These are phyloP conservation scores for Nannoperca australis DNA, from an alignment of 2,797 vertebrate species.

Conservation along the genomic window DNA sequence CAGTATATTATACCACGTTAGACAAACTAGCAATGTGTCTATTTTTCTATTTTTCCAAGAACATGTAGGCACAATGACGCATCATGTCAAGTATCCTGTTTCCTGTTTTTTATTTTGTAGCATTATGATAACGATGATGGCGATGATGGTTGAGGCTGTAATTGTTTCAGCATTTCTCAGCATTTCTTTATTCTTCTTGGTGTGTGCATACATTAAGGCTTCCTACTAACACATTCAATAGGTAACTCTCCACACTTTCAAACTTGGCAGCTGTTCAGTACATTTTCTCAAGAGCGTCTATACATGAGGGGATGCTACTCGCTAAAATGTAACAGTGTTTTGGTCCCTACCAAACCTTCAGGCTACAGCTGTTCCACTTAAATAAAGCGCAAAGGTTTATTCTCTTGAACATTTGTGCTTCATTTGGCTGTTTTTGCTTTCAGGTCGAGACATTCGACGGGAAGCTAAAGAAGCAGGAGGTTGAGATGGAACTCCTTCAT, in stretches of 20 bases:
- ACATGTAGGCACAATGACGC: conserved; percentile 9
- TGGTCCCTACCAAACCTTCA: neutral
- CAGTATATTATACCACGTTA: conserved; percentile 12
- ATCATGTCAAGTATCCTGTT: conserved; percentile 2
- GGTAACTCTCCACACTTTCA: neutral
- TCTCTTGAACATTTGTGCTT: conserved; percentile 12
- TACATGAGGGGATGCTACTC: neutral
- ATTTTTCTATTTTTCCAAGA: conserved; percentile 9
- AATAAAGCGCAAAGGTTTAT: neutral
- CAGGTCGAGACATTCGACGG: conserved; percentile 67
- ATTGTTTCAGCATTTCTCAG: neutral
- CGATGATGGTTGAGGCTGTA: neutral
- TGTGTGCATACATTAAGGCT: neutral
- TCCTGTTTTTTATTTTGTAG: conserved; percentile 12
- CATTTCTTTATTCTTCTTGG: neutral
- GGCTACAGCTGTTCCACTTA: neutral
- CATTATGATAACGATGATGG: conserved; percentile 4
- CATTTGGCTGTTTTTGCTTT: conserved; percentile 37
- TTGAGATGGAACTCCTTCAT: conserved; percentile 54
- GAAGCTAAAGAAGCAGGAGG: conserved; percentile 62
- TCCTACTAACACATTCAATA: neutral
- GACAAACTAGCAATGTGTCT: conserved; percentile 18
- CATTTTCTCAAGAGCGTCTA: neutral
- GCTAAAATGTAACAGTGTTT: neutral
- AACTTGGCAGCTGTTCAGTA: conserved; percentile 7